These are phyloP conservation scores for Merluccius polli DNA, from an alignment of 2,797 vertebrate genomes.

Conservation along the genomic window DNA sequence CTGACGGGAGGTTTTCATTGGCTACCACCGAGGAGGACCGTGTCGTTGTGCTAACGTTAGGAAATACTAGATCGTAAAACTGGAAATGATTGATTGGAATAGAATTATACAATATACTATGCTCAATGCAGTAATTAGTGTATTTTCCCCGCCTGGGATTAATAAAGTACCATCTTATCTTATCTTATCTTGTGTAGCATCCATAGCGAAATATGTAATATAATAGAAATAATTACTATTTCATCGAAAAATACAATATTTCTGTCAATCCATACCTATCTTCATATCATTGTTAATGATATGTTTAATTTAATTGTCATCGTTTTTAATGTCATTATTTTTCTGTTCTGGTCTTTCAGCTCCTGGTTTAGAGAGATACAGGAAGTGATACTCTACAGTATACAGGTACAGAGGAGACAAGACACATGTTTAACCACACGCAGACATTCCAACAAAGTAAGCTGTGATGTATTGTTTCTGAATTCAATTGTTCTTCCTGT, in stretches of 20 bases:
- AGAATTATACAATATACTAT: no score
- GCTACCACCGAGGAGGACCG: no score
- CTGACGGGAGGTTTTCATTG: no score
- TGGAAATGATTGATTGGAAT: no score
- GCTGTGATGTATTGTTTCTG: background rate
- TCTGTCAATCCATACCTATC: background rate
- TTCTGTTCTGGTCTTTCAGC: background rate
- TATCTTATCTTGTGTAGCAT: no score
- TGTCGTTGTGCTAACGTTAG: no score
- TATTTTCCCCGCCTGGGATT: no score
- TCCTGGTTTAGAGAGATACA: background rate
- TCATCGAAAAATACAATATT: background rate
- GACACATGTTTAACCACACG: background rate
- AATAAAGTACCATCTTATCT: no score
- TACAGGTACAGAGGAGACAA: background rate
- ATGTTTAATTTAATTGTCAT: background rate
- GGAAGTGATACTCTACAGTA: background rate
- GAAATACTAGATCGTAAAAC: no score
- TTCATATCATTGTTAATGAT: background rate
- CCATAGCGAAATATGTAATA: no score
- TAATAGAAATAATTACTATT: background rate
- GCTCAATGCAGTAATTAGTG: no score
- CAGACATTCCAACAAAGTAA: background rate
- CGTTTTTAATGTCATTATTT: background rate
- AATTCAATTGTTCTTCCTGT: background rate